Percentiles rank a stretch among this genome's conserved stretches.
Conservation (phyloP, 2,113 vertebrate genomes). For the Pluvialis apricaria region DNA sequence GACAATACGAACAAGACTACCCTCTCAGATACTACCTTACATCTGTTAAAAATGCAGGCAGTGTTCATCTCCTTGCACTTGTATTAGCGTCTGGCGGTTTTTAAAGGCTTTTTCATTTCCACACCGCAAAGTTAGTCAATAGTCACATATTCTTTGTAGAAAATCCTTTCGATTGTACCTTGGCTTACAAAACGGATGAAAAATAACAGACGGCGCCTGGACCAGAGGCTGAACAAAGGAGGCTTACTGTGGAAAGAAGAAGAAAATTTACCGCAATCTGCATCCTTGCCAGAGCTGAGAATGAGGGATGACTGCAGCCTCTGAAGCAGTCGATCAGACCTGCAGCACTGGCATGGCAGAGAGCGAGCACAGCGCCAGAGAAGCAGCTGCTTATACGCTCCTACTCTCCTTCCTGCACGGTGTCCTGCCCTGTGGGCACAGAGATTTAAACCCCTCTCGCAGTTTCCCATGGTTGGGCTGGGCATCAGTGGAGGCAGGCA, state of each 20-base stretch:
- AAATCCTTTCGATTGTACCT: neutral
- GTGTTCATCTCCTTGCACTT: neutral
- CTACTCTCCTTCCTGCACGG: rapidly evolving
- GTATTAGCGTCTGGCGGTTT: rapidly evolving
- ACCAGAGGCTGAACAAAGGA: neutral
- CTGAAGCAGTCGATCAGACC: neutral
- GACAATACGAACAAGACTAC: neutral
- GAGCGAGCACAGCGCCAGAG: neutral
- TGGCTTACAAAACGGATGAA: rapidly evolving
- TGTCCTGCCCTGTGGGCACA: neutral
- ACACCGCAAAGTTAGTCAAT: neutral
- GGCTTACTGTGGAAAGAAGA: neutral
- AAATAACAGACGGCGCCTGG: neutral
- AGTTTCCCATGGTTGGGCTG: neutral
- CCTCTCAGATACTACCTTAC: neutral
- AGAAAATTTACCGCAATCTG: neutral
- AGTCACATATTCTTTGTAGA: neutral
- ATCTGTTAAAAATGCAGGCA: neutral
- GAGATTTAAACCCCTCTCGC: neutral
- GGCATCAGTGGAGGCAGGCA: neutral
- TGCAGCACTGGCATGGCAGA: neutral
- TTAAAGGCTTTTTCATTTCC: neutral
- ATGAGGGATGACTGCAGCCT: neutral
- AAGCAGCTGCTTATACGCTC: neutral
- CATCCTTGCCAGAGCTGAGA: neutral